These are phyloP conservation scores for Gulo gulo DNA, from an alignment of 2,113 vertebrate species.

Conservation along the genomic window DNA sequence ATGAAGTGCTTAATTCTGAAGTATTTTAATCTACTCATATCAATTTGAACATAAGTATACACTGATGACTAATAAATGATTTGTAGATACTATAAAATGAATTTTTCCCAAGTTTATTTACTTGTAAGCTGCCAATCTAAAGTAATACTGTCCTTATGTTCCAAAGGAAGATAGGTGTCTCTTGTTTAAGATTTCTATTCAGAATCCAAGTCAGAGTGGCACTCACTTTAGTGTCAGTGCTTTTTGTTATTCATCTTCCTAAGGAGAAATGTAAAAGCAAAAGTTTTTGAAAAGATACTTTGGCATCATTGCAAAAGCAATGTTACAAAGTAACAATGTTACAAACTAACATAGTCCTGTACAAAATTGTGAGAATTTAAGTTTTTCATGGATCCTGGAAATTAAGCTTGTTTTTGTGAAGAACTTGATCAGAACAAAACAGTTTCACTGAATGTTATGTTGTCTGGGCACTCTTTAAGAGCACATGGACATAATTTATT, in stretches of 20 bases:
- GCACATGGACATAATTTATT: conserved; percentile 48
- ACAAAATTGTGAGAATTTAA: neutral
- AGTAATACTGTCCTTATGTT: neutral
- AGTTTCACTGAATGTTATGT: neutral
- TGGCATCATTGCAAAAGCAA: neutral
- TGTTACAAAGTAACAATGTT: too few species aligned
- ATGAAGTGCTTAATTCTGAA: neutral
- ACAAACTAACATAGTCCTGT: too few species aligned
- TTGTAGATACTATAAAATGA: neutral
- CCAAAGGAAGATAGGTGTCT: neutral
- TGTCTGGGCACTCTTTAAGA: neutral
- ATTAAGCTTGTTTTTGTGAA: conserved; percentile 28
- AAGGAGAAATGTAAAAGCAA: conserved; percentile 13
- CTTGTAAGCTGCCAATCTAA: neutral
- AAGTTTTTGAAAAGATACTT: neutral
- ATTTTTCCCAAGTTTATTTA: neutral
- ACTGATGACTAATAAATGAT: neutral
- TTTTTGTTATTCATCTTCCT: neutral
- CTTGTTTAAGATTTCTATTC: neutral
- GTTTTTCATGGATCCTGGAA: neutral
- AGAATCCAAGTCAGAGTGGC: neutral
- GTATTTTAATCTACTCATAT: neutral
- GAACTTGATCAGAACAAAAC: conserved; percentile 48
- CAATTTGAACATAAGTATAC: neutral
- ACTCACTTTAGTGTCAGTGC: neutral